phyloP scores from a whole-genome alignment of 2,797 vertebrate species.

The Macrochelys suwanniensis region DNA sequence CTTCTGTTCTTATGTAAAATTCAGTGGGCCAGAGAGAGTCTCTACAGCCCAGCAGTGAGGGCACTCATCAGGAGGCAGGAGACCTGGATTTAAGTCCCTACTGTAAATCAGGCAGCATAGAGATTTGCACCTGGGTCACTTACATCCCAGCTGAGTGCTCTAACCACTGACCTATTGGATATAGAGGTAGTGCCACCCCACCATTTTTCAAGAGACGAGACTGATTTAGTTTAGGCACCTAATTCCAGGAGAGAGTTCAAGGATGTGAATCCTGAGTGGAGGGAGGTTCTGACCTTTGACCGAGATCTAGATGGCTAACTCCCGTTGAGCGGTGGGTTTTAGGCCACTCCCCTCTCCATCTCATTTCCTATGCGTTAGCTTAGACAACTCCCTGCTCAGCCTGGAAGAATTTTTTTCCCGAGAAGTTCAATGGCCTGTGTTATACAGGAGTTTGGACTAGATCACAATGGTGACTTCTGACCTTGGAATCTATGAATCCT shows the following conservation, averaged over 20 bases:
- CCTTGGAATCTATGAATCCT: background rate
- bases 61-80: background rate
- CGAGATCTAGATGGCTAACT: background rate
- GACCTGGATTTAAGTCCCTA: background rate
- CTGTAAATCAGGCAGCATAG: background rate
- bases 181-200: background rate
- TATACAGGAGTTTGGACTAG: background rate
- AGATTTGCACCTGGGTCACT: background rate
- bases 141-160: background rate
- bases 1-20: background rate
- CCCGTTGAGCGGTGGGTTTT: background rate
- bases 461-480: background rate
- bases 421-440: background rate
- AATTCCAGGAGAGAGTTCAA: background rate
- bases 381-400: background rate
- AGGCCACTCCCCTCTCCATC: background rate
- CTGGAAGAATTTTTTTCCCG: background rate
- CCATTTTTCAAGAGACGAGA: background rate
- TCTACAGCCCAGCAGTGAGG: background rate
- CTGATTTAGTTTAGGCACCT: background rate
- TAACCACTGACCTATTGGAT: background rate
- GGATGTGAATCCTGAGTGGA: background rate
- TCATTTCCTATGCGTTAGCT: background rate
- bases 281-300: background rate
- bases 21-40: background rate